These are phyloP conservation scores for Phylloscopus trochilus DNA, from an alignment of 2,113 vertebrate genomes.

Conservation along the genomic window DNA sequence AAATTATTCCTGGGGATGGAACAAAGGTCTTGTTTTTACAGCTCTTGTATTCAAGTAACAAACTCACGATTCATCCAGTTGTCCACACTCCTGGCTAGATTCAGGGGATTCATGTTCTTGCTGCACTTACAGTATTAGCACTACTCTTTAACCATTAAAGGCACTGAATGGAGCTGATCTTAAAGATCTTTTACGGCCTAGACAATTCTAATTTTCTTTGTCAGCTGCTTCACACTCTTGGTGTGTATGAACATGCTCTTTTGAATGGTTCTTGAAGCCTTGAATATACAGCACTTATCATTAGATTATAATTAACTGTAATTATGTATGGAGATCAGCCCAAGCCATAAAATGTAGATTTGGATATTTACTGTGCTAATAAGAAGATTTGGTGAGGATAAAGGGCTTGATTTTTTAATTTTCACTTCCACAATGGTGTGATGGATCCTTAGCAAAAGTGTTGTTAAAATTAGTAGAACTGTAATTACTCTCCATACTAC, in stretches of 20 bases:
- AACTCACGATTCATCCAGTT: not conserved
- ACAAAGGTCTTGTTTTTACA: not conserved
- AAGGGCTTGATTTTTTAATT: not conserved
- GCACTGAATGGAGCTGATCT: not conserved
- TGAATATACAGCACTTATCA: not conserved
- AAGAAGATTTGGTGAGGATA: conserved; percentile 19
- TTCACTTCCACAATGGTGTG: not conserved
- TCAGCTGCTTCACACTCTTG: conserved; percentile 7
- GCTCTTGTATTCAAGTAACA: not conserved
- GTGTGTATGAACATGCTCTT: not conserved
- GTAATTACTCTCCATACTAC: not conserved
- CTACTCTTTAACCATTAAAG: not conserved
- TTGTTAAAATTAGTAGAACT: not conserved
- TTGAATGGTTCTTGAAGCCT: not conserved
- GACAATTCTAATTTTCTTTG: not conserved
- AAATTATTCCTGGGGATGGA: not conserved
- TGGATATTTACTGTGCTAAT: conserved; percentile 31
- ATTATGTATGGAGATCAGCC: conserved; percentile 34
- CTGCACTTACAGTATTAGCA: not conserved
- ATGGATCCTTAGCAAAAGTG: not conserved
- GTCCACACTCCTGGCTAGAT: not conserved
- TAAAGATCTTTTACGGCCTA: not conserved
- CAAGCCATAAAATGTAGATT: conserved; percentile 12
- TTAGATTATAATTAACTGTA: conserved; percentile 53
- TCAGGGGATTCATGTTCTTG: not conserved